phyloP scores from a whole-genome alignment of 2,888 invertebrate genomes.

The Drosophila ochracea region DNA sequence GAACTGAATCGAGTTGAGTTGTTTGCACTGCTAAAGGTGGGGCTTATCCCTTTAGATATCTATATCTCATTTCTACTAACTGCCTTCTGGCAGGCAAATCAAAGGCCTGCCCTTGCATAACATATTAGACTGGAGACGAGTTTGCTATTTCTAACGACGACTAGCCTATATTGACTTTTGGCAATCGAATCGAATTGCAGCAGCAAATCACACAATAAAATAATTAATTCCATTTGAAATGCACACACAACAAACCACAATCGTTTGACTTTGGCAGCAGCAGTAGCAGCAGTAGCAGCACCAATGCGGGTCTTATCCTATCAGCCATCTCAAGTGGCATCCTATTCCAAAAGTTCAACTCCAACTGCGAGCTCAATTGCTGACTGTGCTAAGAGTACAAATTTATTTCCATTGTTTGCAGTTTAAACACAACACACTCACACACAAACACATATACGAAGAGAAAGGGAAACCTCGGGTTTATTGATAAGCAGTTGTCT shows the following conservation, averaged over 20 bases:
- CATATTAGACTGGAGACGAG: slow-evolving; percentile 63
- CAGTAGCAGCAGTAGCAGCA: background rate
- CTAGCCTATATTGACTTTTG: slow-evolving; percentile 73
- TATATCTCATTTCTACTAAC: slow-evolving; percentile 1
- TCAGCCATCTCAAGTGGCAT: slow-evolving; percentile 16
- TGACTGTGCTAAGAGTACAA: slow-evolving; percentile 75
- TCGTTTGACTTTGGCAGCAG: slow-evolving; percentile 43
- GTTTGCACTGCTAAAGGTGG: slow-evolving; percentile 74
- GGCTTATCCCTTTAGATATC: slow-evolving; percentile 4
- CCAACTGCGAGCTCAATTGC: slow-evolving; percentile 38
- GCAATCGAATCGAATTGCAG: slow-evolving; percentile 73
- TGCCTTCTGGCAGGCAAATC: slow-evolving; percentile 50
- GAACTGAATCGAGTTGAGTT: slow-evolving; percentile 44
- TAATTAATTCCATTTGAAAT: slow-evolving; percentile 81
- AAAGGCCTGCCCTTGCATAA: slow-evolving; percentile 72
- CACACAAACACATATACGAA: slow-evolving; percentile 7
- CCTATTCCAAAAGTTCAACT: slow-evolving; percentile 4
- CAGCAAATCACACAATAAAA: slow-evolving; percentile 80
- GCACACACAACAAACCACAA: slow-evolving; percentile 53
- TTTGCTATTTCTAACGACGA: slow-evolving; percentile 33
- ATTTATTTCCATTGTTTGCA: slow-evolving; percentile 78
- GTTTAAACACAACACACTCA: slow-evolving; percentile 65
- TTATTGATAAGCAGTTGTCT: slow-evolving; percentile 53
- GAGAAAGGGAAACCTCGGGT: slow-evolving; percentile 31
- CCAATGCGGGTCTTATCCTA: slow-evolving; percentile 62